Percentiles rank a stretch among this genome's conserved stretches.
Conservation (phyloP, 2,797 vertebrate genomes). For the Mormyrus hasselquistii region DNA sequence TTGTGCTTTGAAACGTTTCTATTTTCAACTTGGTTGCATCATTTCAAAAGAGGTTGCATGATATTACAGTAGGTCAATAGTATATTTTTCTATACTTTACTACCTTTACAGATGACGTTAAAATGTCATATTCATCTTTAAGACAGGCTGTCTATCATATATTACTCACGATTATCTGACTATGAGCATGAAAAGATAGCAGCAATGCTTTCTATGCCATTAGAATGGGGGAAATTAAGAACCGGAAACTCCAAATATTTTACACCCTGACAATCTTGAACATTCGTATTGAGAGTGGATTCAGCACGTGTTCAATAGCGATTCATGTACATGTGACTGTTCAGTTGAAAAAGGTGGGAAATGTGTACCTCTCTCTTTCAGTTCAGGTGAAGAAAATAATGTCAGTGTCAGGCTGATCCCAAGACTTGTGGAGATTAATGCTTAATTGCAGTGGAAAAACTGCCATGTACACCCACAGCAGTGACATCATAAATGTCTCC, state of each 20-base stretch:
- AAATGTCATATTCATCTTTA: not conserved
- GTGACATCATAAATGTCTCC: conserved; percentile 19
- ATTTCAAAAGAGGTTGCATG: not conserved
- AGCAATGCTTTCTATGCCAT: not conserved
- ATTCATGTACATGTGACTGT: not conserved
- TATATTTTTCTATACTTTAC: not conserved
- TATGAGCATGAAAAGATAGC: not conserved
- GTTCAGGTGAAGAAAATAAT: not conserved
- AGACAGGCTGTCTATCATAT: not conserved
- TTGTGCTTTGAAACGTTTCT: not conserved
- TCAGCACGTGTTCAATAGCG: not conserved
- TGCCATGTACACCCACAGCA: not conserved
- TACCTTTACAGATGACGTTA: not conserved
- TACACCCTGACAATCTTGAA: not conserved
- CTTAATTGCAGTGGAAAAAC: not conserved
- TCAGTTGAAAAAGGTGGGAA: not conserved
- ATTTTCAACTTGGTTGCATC: not conserved
- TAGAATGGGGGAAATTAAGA: not conserved
- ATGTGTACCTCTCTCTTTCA: not conserved
- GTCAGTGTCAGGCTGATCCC: conserved; percentile 9
- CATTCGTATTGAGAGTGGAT: not conserved
- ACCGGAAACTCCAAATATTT: not conserved
- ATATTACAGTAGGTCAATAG: not conserved
- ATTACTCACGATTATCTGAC: not conserved
- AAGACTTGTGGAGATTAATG: conserved; percentile 10